Evolutionary conservation across 2,888 invertebrate species (phyloP), one percentile per base, ranked within the genome.

Genomic region (Drosophila paranaensis): DNA sequence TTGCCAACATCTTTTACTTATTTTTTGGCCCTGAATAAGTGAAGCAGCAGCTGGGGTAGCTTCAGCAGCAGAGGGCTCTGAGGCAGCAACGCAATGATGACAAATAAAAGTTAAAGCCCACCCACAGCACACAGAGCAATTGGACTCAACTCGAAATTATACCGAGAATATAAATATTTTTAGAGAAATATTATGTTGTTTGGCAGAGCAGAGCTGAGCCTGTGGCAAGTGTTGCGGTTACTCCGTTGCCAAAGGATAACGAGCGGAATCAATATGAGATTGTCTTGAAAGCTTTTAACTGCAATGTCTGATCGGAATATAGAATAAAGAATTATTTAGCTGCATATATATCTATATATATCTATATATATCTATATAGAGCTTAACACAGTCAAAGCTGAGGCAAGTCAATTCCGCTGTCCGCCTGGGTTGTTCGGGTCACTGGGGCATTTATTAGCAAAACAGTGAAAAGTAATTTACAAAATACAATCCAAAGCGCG

Each of bases 61-160:
- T 50, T 10, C 25, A 6, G 13, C 14, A 14, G 2, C 10, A 16
- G 45, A 16, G 42, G 25, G 25, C 42, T 14, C 43, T 20, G 20
- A 40, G 42, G 11, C 53, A 42, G 39, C 42, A 37, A 46, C 55
- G 60, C 64, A 71, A 77, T 55, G 70, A 71, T 83, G 77, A 75
- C 79, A 77, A 83, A 79, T 79, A 86, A 77, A 74, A 77, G 74
- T 69, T 81, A 72, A 78, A 69, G 71, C 33, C 72, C 42, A 43
- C 39, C 51, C 61, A 77, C 61, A 77, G 27, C 27, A 65, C 66
- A 6, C 58, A 56, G 14, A 50, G 16, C 35, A 43, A 40, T 58
- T 58, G 54, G 37, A 33, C 37, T n/a, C 42, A 50, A 57, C 27
- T 50, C 33, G 10, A 40, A 42, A 40, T 39, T 65, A 27, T 40